phyloP scores from a whole-genome alignment of 2,888 invertebrate genomes.

The Mycalesis mineus region DNA sequence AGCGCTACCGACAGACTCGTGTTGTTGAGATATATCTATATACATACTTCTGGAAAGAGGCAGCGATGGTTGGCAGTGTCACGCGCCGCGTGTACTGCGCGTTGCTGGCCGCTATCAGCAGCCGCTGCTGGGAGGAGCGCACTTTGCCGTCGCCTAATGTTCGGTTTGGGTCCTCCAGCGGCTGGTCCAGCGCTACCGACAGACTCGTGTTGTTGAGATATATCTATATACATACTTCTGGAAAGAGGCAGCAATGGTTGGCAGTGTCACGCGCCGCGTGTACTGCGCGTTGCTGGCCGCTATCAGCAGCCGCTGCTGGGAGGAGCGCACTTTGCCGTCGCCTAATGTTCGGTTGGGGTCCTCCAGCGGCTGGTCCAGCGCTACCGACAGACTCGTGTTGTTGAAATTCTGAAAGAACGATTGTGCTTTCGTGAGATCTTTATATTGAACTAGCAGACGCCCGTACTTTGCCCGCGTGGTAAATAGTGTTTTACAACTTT shows the following conservation, averaged over 20 bases:
- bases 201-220: conserved; percentile 63
- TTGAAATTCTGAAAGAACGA: not conserved
- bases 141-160: conserved; percentile 47
- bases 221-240: too few species aligned
- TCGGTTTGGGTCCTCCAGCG: conserved; percentile 44
- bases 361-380: conserved; percentile 62
- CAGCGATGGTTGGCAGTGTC: conserved; percentile 46
- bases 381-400: conserved; percentile 58
- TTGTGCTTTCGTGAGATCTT: not conserved
- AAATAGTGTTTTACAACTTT: too few species aligned
- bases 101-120: conserved; percentile 92
- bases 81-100: conserved; percentile 89
- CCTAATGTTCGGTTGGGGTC: conserved; percentile 37
- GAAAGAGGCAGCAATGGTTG: not conserved
- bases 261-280: too few species aligned
- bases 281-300: conserved; percentile 94
- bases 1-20: conserved; percentile 64
- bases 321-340: conserved; percentile 70
- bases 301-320: conserved; percentile 90
- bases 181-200: conserved; percentile 67
- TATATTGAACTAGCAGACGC: too few species aligned
- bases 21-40: conserved; percentile 66
- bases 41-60: conserved; percentile 53
- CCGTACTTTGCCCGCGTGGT: too few species aligned
- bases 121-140: conserved; percentile 85